Base-by-base conservation (phyloP, 2,888 invertebrate species). In the Odontocolon sp. region DNA sequence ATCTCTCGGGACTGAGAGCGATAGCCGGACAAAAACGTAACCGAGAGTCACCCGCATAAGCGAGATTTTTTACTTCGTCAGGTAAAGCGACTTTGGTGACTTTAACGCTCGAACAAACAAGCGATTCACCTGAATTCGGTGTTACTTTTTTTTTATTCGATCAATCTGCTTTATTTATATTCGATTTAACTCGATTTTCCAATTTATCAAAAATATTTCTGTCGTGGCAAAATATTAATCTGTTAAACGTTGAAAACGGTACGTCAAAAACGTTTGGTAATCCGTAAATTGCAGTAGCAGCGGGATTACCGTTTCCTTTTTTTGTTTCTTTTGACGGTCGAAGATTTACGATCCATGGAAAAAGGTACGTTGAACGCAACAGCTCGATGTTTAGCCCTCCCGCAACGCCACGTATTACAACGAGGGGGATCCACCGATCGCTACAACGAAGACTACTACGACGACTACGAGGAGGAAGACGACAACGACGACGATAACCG, bases 331-430 rank as follows among this genome's bases (percentile, higher is more conserved):
- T 14, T 54, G 45, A 38, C 31, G 5, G 50, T 28, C 28, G 11
- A 5, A 67, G 73, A 67, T 67, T 73, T 59, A 67, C 59, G 67
- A 71, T 57, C 9, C n/a, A 26, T 28, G 23, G n/a, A 59, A 26
- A 6, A 31, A 9, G 38, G 42, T 52, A 14, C 59, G 52, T 33
- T 59, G 21, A 59, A 59, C 28, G 52, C 33, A 47, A 21, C 56
- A 28, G 31, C 31, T 23, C 26, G 18, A 14, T 56, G 54, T 38
- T 14, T 9, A 21, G 64, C 42, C 64, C 50, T 74, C 64, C 36
- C 77, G 77, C 61, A 61, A 73, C 63, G 74, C 64, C 59, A 64
- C 73, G 75, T 70, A 70, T 72, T 36, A 11, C 31, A 45, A 38
- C 70, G n/a, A 70, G 36, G 1, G 42, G 45, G 28, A 45, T 26